Base-by-base conservation (phyloP, 2,797 vertebrate genomes). In the Picus viridis region DNA sequence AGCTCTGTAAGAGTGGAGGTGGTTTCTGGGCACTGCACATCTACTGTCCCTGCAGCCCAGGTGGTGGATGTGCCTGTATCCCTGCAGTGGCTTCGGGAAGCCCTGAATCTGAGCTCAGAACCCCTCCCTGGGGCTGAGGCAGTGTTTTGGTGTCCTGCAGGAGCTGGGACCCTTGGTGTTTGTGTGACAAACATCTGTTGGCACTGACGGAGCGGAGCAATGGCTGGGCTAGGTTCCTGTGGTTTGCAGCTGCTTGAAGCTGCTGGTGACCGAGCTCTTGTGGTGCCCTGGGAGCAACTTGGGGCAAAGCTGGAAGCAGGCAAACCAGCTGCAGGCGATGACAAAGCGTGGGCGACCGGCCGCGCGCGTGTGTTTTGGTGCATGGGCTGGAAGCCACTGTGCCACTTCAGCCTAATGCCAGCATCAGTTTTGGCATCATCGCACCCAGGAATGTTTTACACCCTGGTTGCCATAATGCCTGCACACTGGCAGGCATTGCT, bases 371-470 rank as follows among this genome's bases (percentile, higher is more conserved):
- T 3, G 2, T 53, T 91, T 69, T 56, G 63, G 29, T 88, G 84
- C 82, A 88, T 53, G 69, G 83, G 65, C 62, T 90, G 64, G 86
- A 83, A 71, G 92, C 34, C 51, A 83, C 36, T 1, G 2, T 82
- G 59, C 56, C 53, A 51, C 86, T 90, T 91, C 78, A 93, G 79
- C 73, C 90, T 93, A 87, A 94, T 92, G 91, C 91, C 94, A 77
- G 91, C 88, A 76, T 51, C 73, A 58, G n/a, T 90, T 91, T 85
- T n/a, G 30, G 83, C 8, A 3, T 90, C 79, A 30, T 7, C 57
- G 76, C 43, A 34, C 70, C 70, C 2, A 1, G 78, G 86, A 91
- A 91, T 85, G 86, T 85, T 91, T 87, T 87, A 65, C 90, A 74
- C 69, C 32, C 61, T 27, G 56, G 73, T 94, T 93, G 82, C 86